A percentile compares a stretch with the other conserved stretches of the same genome.
phyloP scores from a whole-genome alignment of 1,140 invertebrate genomes.

The Drosophila erecta region DNA sequence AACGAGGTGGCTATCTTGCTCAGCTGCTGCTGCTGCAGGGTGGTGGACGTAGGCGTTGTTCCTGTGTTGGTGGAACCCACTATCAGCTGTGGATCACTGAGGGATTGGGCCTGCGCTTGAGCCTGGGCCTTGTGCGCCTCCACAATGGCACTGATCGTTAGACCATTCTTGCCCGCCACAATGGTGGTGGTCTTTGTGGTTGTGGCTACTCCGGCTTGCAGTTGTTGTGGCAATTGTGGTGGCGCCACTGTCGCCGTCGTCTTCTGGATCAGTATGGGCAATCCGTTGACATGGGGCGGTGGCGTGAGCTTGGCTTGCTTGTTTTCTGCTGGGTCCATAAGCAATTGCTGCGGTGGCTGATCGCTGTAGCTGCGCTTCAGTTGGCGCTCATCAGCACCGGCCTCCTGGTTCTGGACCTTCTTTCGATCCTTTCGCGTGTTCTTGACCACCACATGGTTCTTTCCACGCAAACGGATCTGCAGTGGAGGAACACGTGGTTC shows the following conservation, averaged over 20 bases:
- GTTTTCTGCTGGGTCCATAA: conserved; percentile 38
- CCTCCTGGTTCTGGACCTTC: conserved; percentile 81
- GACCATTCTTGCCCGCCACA: conserved; percentile 75
- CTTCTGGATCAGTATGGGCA: conserved; percentile 67
- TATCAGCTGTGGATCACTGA: conserved; percentile 58
- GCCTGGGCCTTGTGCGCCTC: conserved; percentile 68
- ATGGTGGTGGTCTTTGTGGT: conserved; percentile 69
- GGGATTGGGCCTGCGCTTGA: conserved; percentile 30
- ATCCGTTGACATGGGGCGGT: conserved; percentile 56
- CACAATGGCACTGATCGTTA: conserved; percentile 81
- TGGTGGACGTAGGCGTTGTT: conserved; percentile 85
- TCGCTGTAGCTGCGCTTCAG: conserved; percentile 62
- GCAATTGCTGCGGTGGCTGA: conserved; percentile 45
- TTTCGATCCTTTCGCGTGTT: conserved; percentile 91
- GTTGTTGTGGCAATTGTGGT: conserved; percentile 20
- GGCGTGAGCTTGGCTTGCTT: conserved; percentile 60
- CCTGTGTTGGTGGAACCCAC: conserved; percentile 88
- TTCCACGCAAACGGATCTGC: conserved; percentile 93
- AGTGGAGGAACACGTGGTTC: conserved; percentile 94
- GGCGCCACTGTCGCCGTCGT: conserved; percentile 20
- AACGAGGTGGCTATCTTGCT: conserved; percentile 71
- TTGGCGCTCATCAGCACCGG: conserved; percentile 33
- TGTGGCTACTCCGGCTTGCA: conserved; percentile 24
- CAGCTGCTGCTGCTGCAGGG: conserved; percentile 61
- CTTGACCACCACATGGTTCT: conserved; percentile 94